These are phyloP conservation scores for Copidosoma aretas DNA, from an alignment of 2,888 invertebrate genomes.

Conservation along the genomic window DNA sequence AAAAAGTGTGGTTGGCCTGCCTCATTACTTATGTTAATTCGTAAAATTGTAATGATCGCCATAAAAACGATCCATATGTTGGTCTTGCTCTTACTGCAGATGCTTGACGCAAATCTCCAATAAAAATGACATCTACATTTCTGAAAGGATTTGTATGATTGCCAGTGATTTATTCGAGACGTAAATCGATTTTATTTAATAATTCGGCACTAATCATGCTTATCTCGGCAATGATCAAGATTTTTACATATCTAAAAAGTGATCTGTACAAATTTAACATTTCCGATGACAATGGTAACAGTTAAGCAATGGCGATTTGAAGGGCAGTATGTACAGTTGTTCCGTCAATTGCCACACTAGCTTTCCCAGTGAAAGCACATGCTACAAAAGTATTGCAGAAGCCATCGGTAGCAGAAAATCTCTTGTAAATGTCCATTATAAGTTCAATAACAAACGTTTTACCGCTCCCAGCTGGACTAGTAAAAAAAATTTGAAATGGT, in stretches of 20 bases:
- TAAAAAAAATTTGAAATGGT: conserved; percentile 34
- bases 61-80: conserved; percentile 49
- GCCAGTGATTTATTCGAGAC: conserved; percentile 55
- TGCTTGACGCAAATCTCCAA: conserved; percentile 56
- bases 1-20: conserved; percentile 52
- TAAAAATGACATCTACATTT: conserved; percentile 54
- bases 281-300: conserved; percentile 52
- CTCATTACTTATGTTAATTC: conserved; percentile 52
- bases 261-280: conserved; percentile 48
- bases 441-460: conserved; percentile 57
- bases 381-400: conserved; percentile 54
- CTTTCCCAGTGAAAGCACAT: conserved; percentile 50
- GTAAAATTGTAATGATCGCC: conserved; percentile 52
- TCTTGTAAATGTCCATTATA: conserved; percentile 60
- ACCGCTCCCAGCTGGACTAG: conserved; percentile 49
- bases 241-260: conserved; percentile 49
- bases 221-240: conserved; percentile 55
- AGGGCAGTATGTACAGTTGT: conserved; percentile 48
- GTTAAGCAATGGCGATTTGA: conserved; percentile 50
- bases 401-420: conserved; percentile 51
- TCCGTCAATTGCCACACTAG: conserved; percentile 48
- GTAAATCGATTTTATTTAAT: conserved; percentile 48
- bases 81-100: conserved; percentile 52
- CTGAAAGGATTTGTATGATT: conserved; percentile 52
- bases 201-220: conserved; percentile 55